Base-by-base conservation (phyloP, 2,113 vertebrate species). In the Mandrillus leucophaeus region DNA sequence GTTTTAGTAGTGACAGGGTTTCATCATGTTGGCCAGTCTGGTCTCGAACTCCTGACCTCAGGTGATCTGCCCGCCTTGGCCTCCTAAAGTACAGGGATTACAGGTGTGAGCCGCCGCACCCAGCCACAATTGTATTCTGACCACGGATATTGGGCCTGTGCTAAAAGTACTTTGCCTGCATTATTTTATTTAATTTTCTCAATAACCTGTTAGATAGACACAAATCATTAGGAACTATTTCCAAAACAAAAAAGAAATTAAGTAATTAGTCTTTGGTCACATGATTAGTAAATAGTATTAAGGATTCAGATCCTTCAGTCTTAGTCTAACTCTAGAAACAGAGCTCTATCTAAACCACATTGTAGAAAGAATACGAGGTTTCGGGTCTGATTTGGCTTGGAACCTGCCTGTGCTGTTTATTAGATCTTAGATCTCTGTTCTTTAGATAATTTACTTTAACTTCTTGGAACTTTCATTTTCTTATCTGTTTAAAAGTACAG, bases 231-330 rank as follows among this genome's bases (percentile, higher is more conserved):
- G 18, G 32, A 13, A 52, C 48, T 76, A 13, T 72, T 20, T 91
- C 52, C 72, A 76, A 59, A 96, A 90, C 68, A 83, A 89, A 95
- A 82, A 92, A 82, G 52, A 84, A 93, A 81, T 40, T 40, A 81
- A 43, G 5, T 93, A 43, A 66, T 72, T 86, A 68, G 66, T 43
- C 50, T 59, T 0, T 90, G 40, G 27, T 93, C 70, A 68, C 68
- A 25, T 86, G 43, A 94, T n/a, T 78, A 50, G 70, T 86, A 75
- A 68, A 59, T 87, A 87, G 43, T 83, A 35, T n/a, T 61, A 12
- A 75, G 32, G 30, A 72, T 88, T 93, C 61, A 81, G 0, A 59
- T 68, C 57, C 75, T 61, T 38, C 68, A 13, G 61, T 72, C 68
- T 50, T 55, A 93, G 23, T 80, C 83, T 43, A 66, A 48, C 82